These are phyloP conservation scores for Lagopus muta DNA, from an alignment of 2,113 vertebrate species.

Conservation along the genomic window DNA sequence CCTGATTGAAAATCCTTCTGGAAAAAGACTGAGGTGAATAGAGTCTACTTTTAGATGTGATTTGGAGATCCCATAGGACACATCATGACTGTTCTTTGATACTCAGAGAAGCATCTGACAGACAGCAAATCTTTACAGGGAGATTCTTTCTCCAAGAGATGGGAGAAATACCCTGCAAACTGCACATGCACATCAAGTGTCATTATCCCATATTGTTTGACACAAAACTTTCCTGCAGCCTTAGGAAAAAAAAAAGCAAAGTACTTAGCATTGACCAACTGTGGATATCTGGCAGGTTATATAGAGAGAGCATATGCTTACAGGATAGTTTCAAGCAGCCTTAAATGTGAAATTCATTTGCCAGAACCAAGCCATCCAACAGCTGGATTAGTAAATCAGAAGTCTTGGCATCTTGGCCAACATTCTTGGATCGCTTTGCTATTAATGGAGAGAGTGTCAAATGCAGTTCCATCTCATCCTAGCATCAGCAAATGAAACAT, in stretches of 20 bases:
- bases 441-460: not conserved
- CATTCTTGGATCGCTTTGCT: not conserved
- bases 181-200: not conserved
- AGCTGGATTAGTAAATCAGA: not conserved
- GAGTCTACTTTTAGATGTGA: not conserved
- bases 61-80: not conserved
- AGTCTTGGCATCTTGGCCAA: not conserved
- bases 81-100: not conserved
- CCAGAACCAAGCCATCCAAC: not conserved
- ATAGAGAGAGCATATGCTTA: not conserved
- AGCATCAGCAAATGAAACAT: not conserved
- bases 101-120: not conserved
- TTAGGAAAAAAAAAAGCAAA: not conserved
- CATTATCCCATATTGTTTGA: not conserved
- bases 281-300: not conserved
- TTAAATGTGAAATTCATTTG: constrained; percentile 9
- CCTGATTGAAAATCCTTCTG: not conserved
- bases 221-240: not conserved
- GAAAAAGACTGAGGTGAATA: not conserved
- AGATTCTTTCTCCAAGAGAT: not conserved
- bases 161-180: not conserved
- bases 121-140: not conserved
- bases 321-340: not conserved
- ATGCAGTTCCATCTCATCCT: not conserved
- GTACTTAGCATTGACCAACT: not conserved